Percentiles rank a stretch among this genome's conserved stretches.
Evolutionary conservation across 1,140 invertebrate genomes (phyloP).

Genomic region (Scaptodrosophila lebanonensis): DNA sequence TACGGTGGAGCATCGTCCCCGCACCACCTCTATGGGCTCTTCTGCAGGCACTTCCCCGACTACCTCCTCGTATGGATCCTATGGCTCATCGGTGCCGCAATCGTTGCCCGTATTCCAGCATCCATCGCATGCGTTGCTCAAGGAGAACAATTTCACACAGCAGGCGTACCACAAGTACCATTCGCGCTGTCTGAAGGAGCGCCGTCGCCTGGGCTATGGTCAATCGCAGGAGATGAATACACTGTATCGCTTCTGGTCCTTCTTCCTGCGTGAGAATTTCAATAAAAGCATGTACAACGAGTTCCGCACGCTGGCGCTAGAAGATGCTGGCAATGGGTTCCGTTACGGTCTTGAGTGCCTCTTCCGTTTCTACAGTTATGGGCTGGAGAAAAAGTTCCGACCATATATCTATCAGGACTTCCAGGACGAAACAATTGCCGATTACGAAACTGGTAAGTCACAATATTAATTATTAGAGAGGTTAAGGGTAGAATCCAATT

Average conservation of each 20-base stretch:
- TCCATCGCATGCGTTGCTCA: conserved; percentile 95
- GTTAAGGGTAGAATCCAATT: too few species aligned
- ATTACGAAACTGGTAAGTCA: conserved; percentile 91
- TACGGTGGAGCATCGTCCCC: conserved; percentile 86
- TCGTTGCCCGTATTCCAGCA: conserved; percentile 95
- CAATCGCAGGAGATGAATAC: conserved; percentile 98
- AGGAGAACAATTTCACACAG: conserved; percentile 98
- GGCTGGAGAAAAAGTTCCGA: conserved; percentile 96
- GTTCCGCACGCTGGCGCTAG: conserved; percentile 90
- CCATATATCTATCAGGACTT: conserved; percentile 96
- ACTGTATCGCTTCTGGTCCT: conserved; percentile 99
- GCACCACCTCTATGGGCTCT: conserved; percentile 86
- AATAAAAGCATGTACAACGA: conserved; percentile 99
- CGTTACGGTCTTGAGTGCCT: conserved; percentile 96
- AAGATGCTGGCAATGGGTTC: conserved; percentile 94
- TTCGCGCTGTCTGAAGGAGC: conserved; percentile 94
- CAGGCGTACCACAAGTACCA: conserved; percentile 97
- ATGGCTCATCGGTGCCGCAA: conserved; percentile 86
- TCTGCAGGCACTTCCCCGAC: conserved; percentile 86
- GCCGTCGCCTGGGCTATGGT: conserved; percentile 93
- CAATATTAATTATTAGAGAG: neutral
- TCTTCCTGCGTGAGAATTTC: conserved; percentile 98
- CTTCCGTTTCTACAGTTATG: conserved; percentile 99
- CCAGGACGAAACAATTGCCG: conserved; percentile 93
- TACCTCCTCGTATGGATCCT: conserved; percentile 86